Percentiles rank a stretch among this genome's conserved stretches.
phyloP scores from a whole-genome alignment of 1,140 invertebrate species.

The Drosophila parabipectinata region DNA sequence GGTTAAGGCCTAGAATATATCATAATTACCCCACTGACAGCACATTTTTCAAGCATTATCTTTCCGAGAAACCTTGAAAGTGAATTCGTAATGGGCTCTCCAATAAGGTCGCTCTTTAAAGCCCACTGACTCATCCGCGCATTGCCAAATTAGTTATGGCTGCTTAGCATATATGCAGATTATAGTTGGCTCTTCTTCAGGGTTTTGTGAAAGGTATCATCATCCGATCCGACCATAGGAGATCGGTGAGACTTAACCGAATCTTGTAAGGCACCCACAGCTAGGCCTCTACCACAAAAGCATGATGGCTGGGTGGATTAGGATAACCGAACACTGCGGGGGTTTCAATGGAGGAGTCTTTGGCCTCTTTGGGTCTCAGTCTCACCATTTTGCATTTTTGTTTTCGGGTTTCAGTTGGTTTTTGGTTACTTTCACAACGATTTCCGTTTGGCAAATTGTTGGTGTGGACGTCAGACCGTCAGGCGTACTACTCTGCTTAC shows the following conservation, averaged over 20 bases:
- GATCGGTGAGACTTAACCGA: background rate
- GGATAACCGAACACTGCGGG: constrained; percentile 21
- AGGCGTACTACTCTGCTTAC: constrained; percentile 46
- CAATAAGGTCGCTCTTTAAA: constrained; percentile 34
- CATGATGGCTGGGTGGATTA: constrained; percentile 3
- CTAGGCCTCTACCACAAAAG: background rate
- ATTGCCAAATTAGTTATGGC: constrained; percentile 47
- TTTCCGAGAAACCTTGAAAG: constrained; percentile 54
- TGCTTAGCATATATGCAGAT: constrained; percentile 32
- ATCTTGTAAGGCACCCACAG: constrained; percentile 30
- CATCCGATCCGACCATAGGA: constrained; percentile 3
- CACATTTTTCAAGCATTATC: constrained; percentile 40
- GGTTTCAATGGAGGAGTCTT: constrained; percentile 19
- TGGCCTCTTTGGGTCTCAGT: constrained; percentile 5
- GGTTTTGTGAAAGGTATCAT: constrained; percentile 66
- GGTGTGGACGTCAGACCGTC: constrained; percentile 18
- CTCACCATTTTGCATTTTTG: constrained; percentile 4
- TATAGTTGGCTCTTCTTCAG: background rate
- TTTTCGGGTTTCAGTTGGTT: constrained; percentile 1
- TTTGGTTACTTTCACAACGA: constrained; percentile 47
- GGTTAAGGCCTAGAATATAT: constrained; percentile 43
- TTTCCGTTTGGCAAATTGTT: constrained; percentile 55
- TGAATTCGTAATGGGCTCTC: constrained; percentile 46
- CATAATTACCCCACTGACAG: constrained; percentile 30
- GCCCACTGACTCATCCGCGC: constrained; percentile 37